These are phyloP conservation scores for Rhadina sibilatrix DNA, from an alignment of 2,113 vertebrate species.

Conservation along the genomic window DNA sequence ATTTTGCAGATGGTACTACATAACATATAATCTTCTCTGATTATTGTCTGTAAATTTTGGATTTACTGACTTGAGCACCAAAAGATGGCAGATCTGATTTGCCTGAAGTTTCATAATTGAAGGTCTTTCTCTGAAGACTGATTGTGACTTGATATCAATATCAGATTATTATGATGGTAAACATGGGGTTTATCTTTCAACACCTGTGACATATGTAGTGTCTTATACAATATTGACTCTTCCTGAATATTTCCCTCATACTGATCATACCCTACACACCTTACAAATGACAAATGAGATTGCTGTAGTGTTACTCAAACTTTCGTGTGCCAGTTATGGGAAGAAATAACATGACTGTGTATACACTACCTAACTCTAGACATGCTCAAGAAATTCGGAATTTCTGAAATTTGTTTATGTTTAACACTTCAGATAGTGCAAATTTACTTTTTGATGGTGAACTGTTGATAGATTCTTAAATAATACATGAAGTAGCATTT, in stretches of 20 bases:
- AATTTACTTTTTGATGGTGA: neutral
- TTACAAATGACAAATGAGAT: neutral
- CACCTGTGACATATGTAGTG: neutral
- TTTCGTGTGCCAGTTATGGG: neutral
- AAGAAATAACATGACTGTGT: neutral
- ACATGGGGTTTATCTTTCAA: neutral
- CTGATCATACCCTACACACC: no score
- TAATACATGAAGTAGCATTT: neutral
- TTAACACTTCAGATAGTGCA: neutral
- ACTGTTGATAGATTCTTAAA: neutral
- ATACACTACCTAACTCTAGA: neutral
- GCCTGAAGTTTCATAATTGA: neutral
- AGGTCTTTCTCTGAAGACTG: neutral
- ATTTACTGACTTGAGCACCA: neutral
- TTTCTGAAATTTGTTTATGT: neutral
- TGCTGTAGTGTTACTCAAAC: neutral
- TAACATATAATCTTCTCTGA: neutral
- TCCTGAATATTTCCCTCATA: neutral
- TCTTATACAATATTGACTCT: neutral
- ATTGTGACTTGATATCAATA: neutral
- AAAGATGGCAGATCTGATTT: neutral
- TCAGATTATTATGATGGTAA: neutral
- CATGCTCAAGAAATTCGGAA: neutral
- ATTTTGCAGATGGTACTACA: neutral
- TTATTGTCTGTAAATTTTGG: neutral